Conservation (phyloP, 2,888 invertebrate genomes). For the Drosophila neotestacea region DNA sequence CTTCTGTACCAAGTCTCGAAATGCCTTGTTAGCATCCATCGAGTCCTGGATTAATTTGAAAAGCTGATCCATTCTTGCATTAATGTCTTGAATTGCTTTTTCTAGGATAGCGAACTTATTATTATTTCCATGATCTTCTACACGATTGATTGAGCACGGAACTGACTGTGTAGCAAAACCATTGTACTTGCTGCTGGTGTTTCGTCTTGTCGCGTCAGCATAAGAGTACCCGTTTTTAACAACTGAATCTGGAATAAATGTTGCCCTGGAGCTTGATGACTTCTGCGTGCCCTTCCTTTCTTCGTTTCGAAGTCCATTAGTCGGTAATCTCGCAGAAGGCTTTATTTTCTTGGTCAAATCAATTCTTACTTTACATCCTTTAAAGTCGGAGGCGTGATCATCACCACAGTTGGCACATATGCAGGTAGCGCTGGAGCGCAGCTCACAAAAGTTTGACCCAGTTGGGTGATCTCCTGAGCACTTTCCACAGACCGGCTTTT, state of each 20-base stretch:
- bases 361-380: slow-evolving; percentile 5
- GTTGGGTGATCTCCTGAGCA: slow-evolving; percentile 4
- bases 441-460: background rate
- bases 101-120: slow-evolving; percentile 1
- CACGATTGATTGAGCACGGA: background rate
- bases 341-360: slow-evolving; percentile 10
- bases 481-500: slow-evolving; percentile 17
- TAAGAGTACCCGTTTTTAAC: no score
- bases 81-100: slow-evolving; percentile 6
- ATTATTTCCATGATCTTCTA: background rate
- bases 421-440: background rate
- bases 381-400: slow-evolving; percentile 1
- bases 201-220: no score
- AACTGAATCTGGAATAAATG: background rate
- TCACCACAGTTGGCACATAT: slow-evolving; percentile 14
- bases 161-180: background rate
- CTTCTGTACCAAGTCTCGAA: background rate
- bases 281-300: background rate
- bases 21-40: slow-evolving; percentile 10
- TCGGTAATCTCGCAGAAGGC: background rate
- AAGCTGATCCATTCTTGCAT: slow-evolving; percentile 15
- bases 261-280: slow-evolving; percentile 1
- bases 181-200: no score
- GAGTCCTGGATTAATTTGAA: slow-evolving; percentile 14
- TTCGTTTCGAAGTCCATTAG: slow-evolving; percentile 1